Evolutionary conservation across 2,113 vertebrate genomes (phyloP).

Genomic region (Ardeotis arabs): DNA sequence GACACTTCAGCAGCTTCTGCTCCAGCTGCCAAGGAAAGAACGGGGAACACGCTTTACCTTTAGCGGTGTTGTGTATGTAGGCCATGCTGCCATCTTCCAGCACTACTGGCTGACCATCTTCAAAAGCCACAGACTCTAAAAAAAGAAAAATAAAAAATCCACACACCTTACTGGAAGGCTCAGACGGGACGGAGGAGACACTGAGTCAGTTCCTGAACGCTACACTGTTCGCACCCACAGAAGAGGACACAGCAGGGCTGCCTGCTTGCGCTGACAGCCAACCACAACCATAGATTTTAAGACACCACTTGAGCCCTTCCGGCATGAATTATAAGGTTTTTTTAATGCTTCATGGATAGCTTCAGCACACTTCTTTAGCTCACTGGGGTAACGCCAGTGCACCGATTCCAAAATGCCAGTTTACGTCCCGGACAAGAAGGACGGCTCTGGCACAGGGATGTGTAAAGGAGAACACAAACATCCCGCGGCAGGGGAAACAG

Average conservation of each 20-base stretch:
- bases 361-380: not conserved
- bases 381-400: no score
- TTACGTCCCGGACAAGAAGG: not conserved
- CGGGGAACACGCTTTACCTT: constrained; percentile 68
- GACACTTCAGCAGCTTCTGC: not conserved
- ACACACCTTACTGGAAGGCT: not conserved
- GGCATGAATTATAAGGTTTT: not conserved
- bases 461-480: not conserved
- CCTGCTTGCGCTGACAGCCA: not conserved
- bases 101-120: constrained; percentile 81
- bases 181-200: not conserved
- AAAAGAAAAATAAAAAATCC: not conserved
- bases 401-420: not conserved
- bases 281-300: not conserved
- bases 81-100: constrained; percentile 81
- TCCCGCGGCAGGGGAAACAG: not conserved
- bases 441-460: not conserved
- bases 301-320: not conserved
- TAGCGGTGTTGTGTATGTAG: constrained; percentile 78
- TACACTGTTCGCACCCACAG: not conserved
- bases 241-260: not conserved
- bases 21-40: not conserved
- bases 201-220: not conserved
- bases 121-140: constrained; percentile 79
- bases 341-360: not conserved